Percentiles rank a stretch among this genome's conserved stretches.
These are phyloP conservation scores for Gallinago nigripennis DNA, from an alignment of 2,797 vertebrate genomes.

Conservation along the genomic window DNA sequence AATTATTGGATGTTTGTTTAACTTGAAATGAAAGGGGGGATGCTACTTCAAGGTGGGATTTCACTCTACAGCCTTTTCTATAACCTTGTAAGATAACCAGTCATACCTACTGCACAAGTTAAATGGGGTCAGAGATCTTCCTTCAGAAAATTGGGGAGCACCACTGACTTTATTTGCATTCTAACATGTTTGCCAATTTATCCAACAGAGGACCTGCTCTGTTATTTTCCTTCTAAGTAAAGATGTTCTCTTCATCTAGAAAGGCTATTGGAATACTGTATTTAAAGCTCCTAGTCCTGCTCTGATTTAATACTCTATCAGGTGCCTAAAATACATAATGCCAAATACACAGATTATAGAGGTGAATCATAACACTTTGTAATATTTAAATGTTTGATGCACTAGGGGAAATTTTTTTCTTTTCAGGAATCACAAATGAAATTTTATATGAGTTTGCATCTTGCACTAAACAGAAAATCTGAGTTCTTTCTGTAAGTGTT, in stretches of 20 bases:
- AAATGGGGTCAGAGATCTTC: background rate
- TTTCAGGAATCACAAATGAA: background rate
- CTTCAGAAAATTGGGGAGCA: background rate
- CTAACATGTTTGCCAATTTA: background rate
- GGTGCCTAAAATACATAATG: background rate
- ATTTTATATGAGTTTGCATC: background rate
- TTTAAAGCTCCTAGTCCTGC: background rate
- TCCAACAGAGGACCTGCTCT: background rate
- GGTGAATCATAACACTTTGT: background rate
- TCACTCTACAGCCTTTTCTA: background rate
- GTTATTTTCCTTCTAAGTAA: background rate
- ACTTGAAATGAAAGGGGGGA: background rate
- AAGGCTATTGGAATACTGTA: background rate
- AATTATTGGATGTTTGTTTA: background rate
- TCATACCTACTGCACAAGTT: background rate
- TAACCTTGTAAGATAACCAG: background rate
- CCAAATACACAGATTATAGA: background rate
- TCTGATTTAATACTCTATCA: background rate
- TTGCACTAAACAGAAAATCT: background rate
- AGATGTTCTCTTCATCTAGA: background rate
- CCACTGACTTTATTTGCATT: background rate
- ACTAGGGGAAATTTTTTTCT: background rate
- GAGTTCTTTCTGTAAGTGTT: background rate
- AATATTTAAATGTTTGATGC: background rate
- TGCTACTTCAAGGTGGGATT: background rate